Conservation (phyloP, 2,113 vertebrate genomes). For the Apistogramma diplotaenia region DNA sequence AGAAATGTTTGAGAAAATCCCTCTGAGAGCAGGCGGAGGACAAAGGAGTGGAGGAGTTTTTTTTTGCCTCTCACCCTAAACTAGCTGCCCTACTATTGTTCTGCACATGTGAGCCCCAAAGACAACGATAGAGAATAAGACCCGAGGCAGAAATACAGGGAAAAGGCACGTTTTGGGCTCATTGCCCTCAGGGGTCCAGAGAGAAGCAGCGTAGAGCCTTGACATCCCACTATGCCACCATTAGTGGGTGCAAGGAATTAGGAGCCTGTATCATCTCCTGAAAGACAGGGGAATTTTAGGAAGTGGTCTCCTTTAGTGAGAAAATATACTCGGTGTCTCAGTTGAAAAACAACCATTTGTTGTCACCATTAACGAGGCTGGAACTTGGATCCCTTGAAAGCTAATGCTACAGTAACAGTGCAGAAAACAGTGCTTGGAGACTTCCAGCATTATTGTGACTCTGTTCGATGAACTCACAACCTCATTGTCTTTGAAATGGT, state of each 20-base stretch:
- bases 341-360: background rate
- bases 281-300: background rate
- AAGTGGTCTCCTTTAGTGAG: background rate
- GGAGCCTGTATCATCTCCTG: background rate
- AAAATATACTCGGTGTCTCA: background rate
- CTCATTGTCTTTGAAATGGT: too few species aligned
- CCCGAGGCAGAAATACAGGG: conserved; percentile 9
- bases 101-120: background rate
- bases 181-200: background rate
- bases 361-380: too few species aligned
- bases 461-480: too few species aligned
- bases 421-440: too few species aligned
- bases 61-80: background rate
- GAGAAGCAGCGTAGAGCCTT: background rate
- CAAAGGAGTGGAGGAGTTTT: background rate
- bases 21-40: conserved; percentile 36
- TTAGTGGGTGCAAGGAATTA: conserved; percentile 9
- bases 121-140: background rate
- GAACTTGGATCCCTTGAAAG: too few species aligned
- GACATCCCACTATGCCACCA: conserved; percentile 31
- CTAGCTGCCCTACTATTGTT: conserved; percentile 30
- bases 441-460: too few species aligned
- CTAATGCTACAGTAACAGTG: too few species aligned
- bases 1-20: conserved; percentile 52
- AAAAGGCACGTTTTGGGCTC: conserved; percentile 4